phyloP scores from a whole-genome alignment of 2,113 vertebrate genomes.

The Mustela lutreola region DNA sequence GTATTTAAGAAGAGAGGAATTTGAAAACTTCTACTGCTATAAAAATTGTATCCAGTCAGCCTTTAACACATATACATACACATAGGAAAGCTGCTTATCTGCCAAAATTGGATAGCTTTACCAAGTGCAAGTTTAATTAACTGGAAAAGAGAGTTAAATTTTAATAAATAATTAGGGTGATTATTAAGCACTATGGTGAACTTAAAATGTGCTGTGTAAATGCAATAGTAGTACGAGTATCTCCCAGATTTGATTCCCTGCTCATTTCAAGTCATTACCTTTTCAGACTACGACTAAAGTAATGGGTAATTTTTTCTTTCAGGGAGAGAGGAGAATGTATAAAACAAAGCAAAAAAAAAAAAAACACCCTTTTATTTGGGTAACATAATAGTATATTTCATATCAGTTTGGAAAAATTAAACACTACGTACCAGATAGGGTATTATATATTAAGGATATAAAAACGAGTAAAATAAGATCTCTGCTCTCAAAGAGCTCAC shows the following conservation, averaged over 20 bases:
- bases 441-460: not conserved
- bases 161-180: conserved; percentile 65
- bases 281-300: conserved; percentile 37
- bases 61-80: not conserved
- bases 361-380: not conserved
- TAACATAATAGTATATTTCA: not conserved
- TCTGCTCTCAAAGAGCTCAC: not conserved
- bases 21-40: not conserved
- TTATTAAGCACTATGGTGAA: conserved; percentile 32
- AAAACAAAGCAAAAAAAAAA: not conserved
- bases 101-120: conserved; percentile 58
- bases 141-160: conserved; percentile 68
- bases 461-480: not conserved
- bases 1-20: conserved; percentile 47
- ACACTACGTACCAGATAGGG: not conserved
- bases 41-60: conserved; percentile 19
- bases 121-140: conserved; percentile 68
- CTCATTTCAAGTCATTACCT: conserved; percentile 30
- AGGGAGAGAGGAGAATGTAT: not conserved
- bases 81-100: conserved; percentile 55
- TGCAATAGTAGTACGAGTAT: not conserved
- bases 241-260: conserved; percentile 20
- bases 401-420: not conserved
- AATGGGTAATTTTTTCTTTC: not conserved
- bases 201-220: conserved; percentile 40